These are phyloP conservation scores for Peromyscus nudipes DNA, from an alignment of 2,797 vertebrate species.

Conservation along the genomic window DNA sequence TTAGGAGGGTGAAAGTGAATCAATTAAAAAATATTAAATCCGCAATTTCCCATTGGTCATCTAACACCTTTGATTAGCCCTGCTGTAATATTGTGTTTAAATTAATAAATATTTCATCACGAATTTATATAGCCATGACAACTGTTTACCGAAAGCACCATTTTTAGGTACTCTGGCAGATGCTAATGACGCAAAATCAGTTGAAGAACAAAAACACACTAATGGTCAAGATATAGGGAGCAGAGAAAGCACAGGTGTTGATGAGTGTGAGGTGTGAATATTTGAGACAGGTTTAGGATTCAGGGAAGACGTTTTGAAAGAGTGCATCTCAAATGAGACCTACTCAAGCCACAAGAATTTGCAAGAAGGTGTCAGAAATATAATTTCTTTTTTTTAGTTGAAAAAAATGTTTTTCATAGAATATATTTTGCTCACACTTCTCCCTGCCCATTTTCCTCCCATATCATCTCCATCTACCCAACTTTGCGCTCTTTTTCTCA, in stretches of 20 bases:
- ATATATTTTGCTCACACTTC: not conserved
- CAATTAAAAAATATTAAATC: slow-evolving; percentile 2
- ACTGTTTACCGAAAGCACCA: not conserved
- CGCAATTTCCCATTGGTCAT: not conserved
- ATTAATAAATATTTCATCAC: slow-evolving; percentile 15
- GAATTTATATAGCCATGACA: not conserved
- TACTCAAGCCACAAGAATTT: not conserved
- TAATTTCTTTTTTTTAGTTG: not conserved
- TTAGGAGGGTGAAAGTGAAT: not conserved
- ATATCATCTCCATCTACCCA: not conserved
- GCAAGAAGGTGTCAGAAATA: not conserved
- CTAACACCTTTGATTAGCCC: not conserved
- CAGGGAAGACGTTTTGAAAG: not conserved
- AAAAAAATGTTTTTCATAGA: not conserved
- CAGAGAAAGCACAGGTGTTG: not conserved
- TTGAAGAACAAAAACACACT: not conserved
- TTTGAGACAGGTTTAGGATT: not conserved
- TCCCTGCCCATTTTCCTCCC: not conserved
- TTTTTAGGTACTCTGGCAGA: not conserved
- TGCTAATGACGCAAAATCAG: not conserved
- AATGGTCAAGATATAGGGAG: not conserved
- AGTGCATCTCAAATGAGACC: not conserved
- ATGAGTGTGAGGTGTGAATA: not conserved
- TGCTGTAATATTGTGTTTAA: not conserved
- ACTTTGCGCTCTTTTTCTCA: not conserved